Base-by-base conservation (phyloP, 2,797 vertebrate genomes). In the Smutsia gigantea region DNA sequence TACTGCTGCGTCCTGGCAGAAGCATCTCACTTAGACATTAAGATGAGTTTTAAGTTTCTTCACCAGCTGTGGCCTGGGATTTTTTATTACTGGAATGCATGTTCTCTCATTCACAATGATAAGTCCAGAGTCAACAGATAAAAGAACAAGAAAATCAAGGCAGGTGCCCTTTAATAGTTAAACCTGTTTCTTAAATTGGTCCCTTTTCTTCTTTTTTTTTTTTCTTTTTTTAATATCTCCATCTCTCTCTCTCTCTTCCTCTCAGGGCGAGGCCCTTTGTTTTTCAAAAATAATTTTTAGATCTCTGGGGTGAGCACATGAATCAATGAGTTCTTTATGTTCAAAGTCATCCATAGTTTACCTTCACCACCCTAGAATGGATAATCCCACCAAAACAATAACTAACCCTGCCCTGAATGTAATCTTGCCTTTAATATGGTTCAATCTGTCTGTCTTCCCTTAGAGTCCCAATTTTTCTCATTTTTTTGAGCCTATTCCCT, bases 181-280 rank as follows among this genome's bases (percentile, higher is more conserved):
- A 8, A 86, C 55, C 42, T 71, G 13, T 29, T 90, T 87, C 29
- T 69, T 77, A 92, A 78, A 42, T 39, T 15, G 5, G 4, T 88
- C 46, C 18, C 3, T 34, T 94, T 87, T 87, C 42, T 85, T 83
- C 34, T 92, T 23, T 90, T 92, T 74, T n/a, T 29, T 90, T 82
- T 72, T 7, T 21, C 49, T 57, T 81, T 82, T 53, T 78, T 74
- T 75, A 10, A 27, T 79, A 23, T 39, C 0, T 42, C 25, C 15
- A 10, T 85, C 57, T 23, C 34, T 23, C 11, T 34, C 13, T 18
- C 31, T 29, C 10, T 37, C 21, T 7, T 5, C 61, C 12, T 83
- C 42, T 59, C 81, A 78, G 9, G 1, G 2, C 11, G 46, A 46
- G 55, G 18, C 17, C 57, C 49, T 84, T 94, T 93, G 29, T 51